These are phyloP conservation scores for Harpagoxenus sublaevis DNA, from an alignment of 2,888 invertebrate species.

Conservation along the genomic window DNA sequence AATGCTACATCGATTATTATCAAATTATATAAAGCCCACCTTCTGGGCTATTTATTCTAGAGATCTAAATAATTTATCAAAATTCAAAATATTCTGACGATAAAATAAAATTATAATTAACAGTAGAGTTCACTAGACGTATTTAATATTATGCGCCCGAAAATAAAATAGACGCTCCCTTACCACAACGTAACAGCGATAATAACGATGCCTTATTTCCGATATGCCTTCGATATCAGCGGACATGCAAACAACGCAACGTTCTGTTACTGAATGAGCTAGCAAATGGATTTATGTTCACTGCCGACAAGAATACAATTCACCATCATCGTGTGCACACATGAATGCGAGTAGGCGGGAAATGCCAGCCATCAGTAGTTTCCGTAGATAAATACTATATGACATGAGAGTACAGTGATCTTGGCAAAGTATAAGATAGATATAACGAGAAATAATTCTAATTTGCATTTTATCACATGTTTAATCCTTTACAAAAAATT, in stretches of 20 bases:
- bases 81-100: background rate
- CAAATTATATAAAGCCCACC: conserved; percentile 1
- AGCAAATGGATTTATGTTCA: conserved; percentile 78
- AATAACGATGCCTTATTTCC: background rate
- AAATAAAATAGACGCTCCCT: background rate
- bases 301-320: conserved; percentile 73
- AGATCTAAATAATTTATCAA: conserved; percentile 4
- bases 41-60: background rate
- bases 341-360: background rate
- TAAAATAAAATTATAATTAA: background rate
- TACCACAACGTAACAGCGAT: background rate
- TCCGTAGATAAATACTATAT: background rate
- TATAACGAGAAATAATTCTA: background rate
- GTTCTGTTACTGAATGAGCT: conserved; percentile 71
- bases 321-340: conserved; percentile 54
- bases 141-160: background rate
- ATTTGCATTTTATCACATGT: background rate
- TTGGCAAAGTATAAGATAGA: background rate
- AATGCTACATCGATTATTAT: background rate
- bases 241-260: background rate
- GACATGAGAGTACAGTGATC: background rate
- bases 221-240: background rate
- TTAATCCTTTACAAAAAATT: background rate
- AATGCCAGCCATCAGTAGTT: background rate
- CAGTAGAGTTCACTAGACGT: background rate